Evolutionary conservation across 64 coral and sea anemone species (phyloP).

Genomic region (Montipora sp.): DNA sequence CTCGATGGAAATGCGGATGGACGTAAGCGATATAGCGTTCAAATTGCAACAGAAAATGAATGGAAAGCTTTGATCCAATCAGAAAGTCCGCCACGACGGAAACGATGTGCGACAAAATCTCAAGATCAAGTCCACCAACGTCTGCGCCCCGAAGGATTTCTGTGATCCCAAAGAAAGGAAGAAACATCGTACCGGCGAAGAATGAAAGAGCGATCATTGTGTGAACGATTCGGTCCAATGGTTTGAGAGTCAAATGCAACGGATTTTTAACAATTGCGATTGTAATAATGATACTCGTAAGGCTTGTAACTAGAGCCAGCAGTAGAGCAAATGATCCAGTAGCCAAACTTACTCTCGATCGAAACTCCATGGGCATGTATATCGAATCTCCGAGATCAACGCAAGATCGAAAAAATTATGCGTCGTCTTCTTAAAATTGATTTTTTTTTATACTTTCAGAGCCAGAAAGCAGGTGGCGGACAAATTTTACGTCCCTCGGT

Average conservation of each 20-base stretch:
- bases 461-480: too few species aligned
- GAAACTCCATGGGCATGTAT: not conserved
- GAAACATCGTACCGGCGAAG: not conserved
- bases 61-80: not conserved
- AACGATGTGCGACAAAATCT: not conserved
- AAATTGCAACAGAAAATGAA: not conserved
- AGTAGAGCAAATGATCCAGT: not conserved
- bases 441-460: too few species aligned
- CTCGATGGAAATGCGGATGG: slow-evolving; percentile 17
- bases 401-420: too few species aligned
- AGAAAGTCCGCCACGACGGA: not conserved
- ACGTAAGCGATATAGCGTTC: not conserved
- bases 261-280: slow-evolving; percentile 33
- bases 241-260: not conserved
- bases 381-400: not conserved
- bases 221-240: not conserved
- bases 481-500: too few species aligned
- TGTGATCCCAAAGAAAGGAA: slow-evolving; percentile 25
- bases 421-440: too few species aligned
- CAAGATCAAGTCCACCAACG: not conserved
- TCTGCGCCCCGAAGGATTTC: slow-evolving; percentile 11
- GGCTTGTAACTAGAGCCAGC: not conserved
- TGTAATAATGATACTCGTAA: not conserved
- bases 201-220: not conserved
- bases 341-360: not conserved